A percentile compares a stretch with the other conserved stretches of the same genome.
Evolutionary conservation across 2,797 vertebrate species (phyloP).

Genomic region (Scarus forsteni): DNA sequence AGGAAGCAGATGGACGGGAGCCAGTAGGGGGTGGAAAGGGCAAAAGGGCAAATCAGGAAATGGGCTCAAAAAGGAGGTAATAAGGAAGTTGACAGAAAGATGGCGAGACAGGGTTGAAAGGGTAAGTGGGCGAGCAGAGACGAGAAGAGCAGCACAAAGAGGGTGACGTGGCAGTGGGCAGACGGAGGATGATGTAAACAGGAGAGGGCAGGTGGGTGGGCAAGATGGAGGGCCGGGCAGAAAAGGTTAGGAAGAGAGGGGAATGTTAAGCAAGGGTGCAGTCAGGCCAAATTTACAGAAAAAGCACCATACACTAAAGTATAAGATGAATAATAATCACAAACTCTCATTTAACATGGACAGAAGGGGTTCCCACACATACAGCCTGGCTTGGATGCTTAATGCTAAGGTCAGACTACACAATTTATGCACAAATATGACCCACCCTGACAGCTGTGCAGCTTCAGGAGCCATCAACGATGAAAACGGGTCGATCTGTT

Average conservation of each 20-base stretch:
- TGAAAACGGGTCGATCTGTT: too few species aligned
- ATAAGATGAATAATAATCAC: too few species aligned
- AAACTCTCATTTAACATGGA: background rate
- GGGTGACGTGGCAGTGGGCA: conserved; percentile 13
- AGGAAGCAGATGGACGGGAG: conserved; percentile 11
- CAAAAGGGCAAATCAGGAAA: conserved; percentile 38
- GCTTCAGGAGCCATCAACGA: too few species aligned
- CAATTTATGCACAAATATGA: too few species aligned
- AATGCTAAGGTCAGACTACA: too few species aligned
- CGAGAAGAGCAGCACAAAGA: conserved; percentile 30
- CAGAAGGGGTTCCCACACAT: conserved; percentile 3
- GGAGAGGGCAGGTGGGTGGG: conserved; percentile 8
- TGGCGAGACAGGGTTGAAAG: conserved; percentile 44
- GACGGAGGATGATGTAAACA: conserved; percentile 24
- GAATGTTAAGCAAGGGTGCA: background rate
- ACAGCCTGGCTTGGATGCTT: too few species aligned
- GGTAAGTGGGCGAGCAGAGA: conserved; percentile 50
- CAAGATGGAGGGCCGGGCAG: background rate
- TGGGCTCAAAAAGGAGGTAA: conserved; percentile 34
- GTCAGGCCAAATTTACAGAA: too few species aligned
- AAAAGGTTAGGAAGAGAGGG: background rate
- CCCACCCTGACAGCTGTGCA: too few species aligned
- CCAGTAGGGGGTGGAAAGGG: conserved; percentile 10
- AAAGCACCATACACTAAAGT: too few species aligned
- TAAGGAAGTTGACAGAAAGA: conserved; percentile 40